phyloP scores from a whole-genome alignment of 2,888 invertebrate species.

The Congeria kusceri region DNA sequence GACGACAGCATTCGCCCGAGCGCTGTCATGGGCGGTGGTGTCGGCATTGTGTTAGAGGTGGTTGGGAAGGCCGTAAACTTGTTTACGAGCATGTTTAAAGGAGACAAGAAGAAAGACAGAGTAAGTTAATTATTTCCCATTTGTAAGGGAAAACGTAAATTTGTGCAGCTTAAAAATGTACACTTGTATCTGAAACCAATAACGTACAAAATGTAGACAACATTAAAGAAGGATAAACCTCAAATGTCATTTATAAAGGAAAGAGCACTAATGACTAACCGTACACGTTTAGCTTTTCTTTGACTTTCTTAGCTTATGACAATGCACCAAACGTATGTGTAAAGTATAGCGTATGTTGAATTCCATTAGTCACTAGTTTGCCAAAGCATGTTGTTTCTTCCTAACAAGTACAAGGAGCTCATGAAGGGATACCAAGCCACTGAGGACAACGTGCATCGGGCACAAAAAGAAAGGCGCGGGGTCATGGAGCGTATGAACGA shows the following conservation, averaged over 20 bases:
- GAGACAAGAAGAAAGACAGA: constrained; percentile 23
- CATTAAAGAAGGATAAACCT: no score
- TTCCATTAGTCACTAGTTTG: no score
- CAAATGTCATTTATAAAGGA: no score
- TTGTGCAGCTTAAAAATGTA: no score
- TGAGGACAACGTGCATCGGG: neutral
- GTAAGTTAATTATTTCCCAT: neutral
- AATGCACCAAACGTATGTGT: no score
- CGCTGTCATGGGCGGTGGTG: constrained; percentile 7
- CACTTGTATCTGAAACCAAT: no score
- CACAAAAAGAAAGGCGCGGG: neutral
- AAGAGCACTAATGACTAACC: no score
- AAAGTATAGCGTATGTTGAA: no score
- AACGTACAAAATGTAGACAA: no score
- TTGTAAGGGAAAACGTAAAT: no score
- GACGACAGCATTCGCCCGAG: constrained; percentile 7
- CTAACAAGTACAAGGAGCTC: neutral
- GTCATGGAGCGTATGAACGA: constrained; percentile 4
- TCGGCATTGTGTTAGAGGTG: constrained; percentile 7
- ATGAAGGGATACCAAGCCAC: constrained; percentile 3
- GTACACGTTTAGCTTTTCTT: no score
- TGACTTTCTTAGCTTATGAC: no score
- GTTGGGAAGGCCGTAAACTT: constrained; percentile 21
- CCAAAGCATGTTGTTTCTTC: neutral
- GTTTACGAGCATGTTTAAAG: constrained; percentile 25